These are phyloP conservation scores for Heliothis peltigera DNA, from an alignment of 2,888 invertebrate genomes.

Conservation along the genomic window DNA sequence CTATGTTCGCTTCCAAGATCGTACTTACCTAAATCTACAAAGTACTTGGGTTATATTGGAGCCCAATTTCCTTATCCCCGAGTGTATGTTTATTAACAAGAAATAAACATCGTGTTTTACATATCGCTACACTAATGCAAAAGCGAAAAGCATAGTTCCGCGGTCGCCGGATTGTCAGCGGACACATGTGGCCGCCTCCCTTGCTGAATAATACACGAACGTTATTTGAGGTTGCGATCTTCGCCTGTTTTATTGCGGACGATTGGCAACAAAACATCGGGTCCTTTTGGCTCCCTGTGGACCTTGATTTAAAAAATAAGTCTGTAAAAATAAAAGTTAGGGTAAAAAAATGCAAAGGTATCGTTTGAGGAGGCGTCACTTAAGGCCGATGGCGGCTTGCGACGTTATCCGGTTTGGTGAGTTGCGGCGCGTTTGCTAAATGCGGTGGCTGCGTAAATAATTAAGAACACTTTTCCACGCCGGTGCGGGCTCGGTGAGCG, in stretches of 20 bases:
- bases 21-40: conserved; percentile 50
- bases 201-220: conserved; percentile 84
- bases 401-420: conserved; percentile 63
- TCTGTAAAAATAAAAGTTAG: conserved; percentile 53
- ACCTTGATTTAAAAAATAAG: conserved; percentile 68
- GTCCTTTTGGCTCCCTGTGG: conserved; percentile 62
- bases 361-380: conserved; percentile 52
- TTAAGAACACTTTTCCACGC: conserved; percentile 82
- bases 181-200: conserved; percentile 80
- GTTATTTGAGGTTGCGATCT: conserved; percentile 77
- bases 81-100: conserved; percentile 54
- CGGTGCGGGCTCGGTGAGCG: conserved; percentile 56
- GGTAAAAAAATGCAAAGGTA: conserved; percentile 59
- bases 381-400: conserved; percentile 52
- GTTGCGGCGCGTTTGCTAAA: conserved; percentile 72
- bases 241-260: conserved; percentile 80
- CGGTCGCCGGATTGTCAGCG: conserved; percentile 72
- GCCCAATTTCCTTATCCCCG: conserved; percentile 21
- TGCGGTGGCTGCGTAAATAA: conserved; percentile 81
- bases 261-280: conserved; percentile 78
- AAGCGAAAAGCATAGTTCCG: conserved; percentile 66
- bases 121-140: conserved; percentile 55
- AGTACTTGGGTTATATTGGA: conserved; percentile 36
- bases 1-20: conserved; percentile 42
- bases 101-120: conserved; percentile 58